Evolutionary conservation across 2,888 invertebrate species (phyloP).

Genomic region (Nephrotoma flavescens): DNA sequence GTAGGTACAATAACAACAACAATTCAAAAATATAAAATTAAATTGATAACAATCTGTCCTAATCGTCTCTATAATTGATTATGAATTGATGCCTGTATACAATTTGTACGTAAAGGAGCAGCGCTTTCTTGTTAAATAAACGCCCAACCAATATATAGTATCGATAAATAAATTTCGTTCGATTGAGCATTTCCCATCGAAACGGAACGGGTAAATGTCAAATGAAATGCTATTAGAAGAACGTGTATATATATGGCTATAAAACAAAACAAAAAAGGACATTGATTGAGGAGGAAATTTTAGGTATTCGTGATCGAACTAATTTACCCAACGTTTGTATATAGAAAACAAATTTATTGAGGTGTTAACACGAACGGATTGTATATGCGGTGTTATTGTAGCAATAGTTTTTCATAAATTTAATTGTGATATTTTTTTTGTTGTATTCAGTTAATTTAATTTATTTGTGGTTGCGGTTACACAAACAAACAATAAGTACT

Average conservation of each 20-base stretch:
- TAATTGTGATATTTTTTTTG: background rate
- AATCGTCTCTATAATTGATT: background rate
- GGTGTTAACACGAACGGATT: background rate
- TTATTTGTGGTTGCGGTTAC: background rate
- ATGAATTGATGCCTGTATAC: background rate
- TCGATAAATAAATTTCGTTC: background rate
- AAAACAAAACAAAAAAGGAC: background rate
- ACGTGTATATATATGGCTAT: background rate
- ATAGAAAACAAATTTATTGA: background rate
- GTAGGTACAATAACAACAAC: background rate
- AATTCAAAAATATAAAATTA: background rate
- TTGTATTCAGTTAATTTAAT: background rate
- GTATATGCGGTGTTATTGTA: background rate
- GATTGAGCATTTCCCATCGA: background rate
- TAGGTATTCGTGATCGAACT: background rate
- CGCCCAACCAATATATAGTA: background rate
- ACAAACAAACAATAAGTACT: background rate
- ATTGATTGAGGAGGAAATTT: background rate
- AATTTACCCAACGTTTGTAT: background rate
- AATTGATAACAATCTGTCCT: background rate
- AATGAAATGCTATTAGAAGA: background rate
- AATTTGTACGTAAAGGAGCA: background rate
- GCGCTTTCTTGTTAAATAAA: background rate
- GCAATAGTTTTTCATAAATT: background rate
- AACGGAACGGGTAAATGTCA: background rate